Conservation (phyloP, 2,113 vertebrate genomes). For the Plectropomus leopardus region DNA sequence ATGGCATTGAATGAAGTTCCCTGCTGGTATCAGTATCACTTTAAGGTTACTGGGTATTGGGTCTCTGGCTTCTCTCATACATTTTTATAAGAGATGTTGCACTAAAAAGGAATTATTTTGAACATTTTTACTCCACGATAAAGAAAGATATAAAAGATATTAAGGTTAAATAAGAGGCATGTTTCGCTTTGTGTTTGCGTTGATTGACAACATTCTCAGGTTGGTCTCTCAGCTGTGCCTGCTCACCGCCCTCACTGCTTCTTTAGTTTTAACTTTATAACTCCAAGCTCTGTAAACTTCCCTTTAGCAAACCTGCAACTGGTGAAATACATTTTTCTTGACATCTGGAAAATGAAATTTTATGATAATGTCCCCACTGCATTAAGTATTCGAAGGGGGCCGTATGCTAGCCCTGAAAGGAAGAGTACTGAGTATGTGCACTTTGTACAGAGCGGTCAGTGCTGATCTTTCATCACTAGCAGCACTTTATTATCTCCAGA, state of each 20-base stretch:
- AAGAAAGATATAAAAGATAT: no score
- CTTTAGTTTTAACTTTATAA: slow-evolving; percentile 1
- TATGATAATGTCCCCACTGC: not conserved
- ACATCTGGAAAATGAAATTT: not conserved
- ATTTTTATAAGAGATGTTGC: not conserved
- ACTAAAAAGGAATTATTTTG: not conserved
- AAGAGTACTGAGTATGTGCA: not conserved
- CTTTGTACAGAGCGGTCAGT: not conserved
- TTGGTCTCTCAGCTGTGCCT: slow-evolving; percentile 16
- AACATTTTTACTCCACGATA: not conserved
- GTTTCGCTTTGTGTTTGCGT: slow-evolving; percentile 7
- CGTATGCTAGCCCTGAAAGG: not conserved
- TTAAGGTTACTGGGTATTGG: no score
- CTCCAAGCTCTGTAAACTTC: not conserved
- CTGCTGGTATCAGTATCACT: no score
- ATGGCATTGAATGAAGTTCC: no score
- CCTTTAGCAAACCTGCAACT: not conserved
- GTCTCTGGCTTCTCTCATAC: not conserved
- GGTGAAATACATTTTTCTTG: not conserved
- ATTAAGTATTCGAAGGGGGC: not conserved
- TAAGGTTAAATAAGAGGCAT: not conserved
- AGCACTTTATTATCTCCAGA: not conserved
- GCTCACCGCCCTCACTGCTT: not conserved
- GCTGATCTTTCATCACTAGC: not conserved
- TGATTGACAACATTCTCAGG: slow-evolving; percentile 14